Base-by-base conservation (phyloP, 2,113 vertebrate species). In the Muntiacus reevesi region DNA sequence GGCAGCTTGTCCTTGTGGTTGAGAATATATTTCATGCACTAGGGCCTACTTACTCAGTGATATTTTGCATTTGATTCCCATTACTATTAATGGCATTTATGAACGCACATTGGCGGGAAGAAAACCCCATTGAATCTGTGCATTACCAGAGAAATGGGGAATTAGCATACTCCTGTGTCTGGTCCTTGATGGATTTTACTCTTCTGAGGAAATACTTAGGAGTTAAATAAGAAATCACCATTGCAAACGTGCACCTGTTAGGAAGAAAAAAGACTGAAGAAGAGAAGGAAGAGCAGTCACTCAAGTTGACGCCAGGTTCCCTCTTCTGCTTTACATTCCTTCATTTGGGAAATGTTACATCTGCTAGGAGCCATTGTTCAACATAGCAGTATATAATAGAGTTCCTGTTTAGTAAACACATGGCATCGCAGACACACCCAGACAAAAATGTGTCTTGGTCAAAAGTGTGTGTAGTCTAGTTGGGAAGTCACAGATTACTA, bases 61-160 rank as follows among this genome's bases (percentile, higher is more conserved):
- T 98, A 98, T 98, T 99, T 98, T 98, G 96, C 97, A 97, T 98
- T 97, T 98, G 98, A 97, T 98, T 98, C 96, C 97, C 97, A 98
- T 98, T 98, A 98, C 98, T 86, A 93, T 98, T 98, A 99, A 98
- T 98, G 98, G 97, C 98, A 97, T 98, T 98, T 98, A 98, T 96
- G 98, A 98, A 98, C 89, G 89, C 84, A 95, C 97, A 95, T 97
- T 98, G 98, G 97, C 79, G 96, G 98, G 98, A 99, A 98, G 96
- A 95, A 98, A 98, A 98, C 98, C 94, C 95, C 96, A 94, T 87
- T 98, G 98, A 98, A 98, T 98, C 97, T 98, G 96, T 97, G 93
- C 97, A 93, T 98, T 98, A 98, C 98, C 98, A 97, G 97, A 98
- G 96, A 71, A 52, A 97, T 93, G 86, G 96, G 97, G 95, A 98